These are phyloP conservation scores for Drosophila sproati DNA, from an alignment of 1,140 invertebrate species.

Conservation along the genomic window DNA sequence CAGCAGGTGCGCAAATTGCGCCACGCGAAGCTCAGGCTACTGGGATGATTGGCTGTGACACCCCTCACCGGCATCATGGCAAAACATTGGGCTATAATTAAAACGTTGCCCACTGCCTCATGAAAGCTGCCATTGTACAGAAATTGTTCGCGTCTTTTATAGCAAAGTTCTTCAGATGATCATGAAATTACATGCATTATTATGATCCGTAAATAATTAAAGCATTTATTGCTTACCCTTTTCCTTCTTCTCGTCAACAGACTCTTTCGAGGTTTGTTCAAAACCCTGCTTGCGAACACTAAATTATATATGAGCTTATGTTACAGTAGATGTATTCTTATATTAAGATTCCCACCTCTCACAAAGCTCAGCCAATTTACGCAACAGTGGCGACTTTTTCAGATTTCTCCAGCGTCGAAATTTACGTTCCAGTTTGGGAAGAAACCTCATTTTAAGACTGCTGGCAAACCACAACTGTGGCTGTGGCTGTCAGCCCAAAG, in stretches of 20 bases:
- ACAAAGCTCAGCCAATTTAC: constrained; percentile 58
- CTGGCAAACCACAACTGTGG: constrained; percentile 40
- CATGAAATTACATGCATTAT: not conserved
- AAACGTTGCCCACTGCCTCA: constrained; percentile 71
- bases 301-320: not conserved
- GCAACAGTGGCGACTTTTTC: constrained; percentile 39
- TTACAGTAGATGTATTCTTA: not conserved
- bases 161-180: constrained; percentile 44
- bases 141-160: constrained; percentile 50
- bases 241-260: constrained; percentile 27
- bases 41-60: constrained; percentile 57
- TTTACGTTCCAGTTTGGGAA: constrained; percentile 52
- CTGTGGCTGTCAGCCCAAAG: not conserved
- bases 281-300: constrained; percentile 50
- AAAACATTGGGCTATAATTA: constrained; percentile 77
- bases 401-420: constrained; percentile 52
- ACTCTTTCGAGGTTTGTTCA: constrained; percentile 49
- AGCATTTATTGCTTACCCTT: not conserved
- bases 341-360: constrained; percentile 36
- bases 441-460: constrained; percentile 52
- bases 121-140: constrained; percentile 76
- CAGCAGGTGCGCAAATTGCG: constrained; percentile 62
- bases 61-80: constrained; percentile 83
- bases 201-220: no score
- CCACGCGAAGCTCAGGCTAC: constrained; percentile 73